Conservation (phyloP, 2,113 vertebrate genomes). For the Ifrita kowaldi region DNA sequence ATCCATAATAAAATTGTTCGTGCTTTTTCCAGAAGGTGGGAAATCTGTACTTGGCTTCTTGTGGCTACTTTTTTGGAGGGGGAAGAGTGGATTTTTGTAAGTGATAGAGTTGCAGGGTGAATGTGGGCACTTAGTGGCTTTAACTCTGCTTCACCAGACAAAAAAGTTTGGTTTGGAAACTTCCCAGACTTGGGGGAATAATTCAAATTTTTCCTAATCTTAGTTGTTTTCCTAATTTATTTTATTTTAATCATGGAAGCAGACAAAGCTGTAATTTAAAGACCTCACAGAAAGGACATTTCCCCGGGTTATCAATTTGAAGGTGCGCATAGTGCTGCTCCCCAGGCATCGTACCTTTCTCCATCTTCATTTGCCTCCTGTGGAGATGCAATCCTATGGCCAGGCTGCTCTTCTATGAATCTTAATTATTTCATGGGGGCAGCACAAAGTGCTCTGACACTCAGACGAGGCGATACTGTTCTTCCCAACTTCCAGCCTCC, state of each 20-base stretch:
- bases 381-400: neutral
- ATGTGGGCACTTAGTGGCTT: neutral
- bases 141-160: neutral
- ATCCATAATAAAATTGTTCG: neutral
- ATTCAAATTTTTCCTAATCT: neutral
- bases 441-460: neutral
- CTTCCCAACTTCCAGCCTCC: neutral
- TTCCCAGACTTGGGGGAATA: neutral
- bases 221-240: neutral
- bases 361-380: neutral
- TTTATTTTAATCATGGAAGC: neutral
- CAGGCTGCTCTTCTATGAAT: neutral
- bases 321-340: neutral
- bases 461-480: accelerated
- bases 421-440: neutral
- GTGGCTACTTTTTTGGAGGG: neutral
- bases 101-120: neutral
- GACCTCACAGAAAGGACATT: neutral
- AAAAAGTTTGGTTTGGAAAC: neutral
- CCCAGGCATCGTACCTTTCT: accelerated
- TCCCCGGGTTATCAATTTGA: neutral
- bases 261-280: neutral
- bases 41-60: neutral
- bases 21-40: neutral
- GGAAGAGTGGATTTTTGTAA: neutral